phyloP scores from a whole-genome alignment of 2,888 invertebrate species.

The Andrena bucephala region DNA sequence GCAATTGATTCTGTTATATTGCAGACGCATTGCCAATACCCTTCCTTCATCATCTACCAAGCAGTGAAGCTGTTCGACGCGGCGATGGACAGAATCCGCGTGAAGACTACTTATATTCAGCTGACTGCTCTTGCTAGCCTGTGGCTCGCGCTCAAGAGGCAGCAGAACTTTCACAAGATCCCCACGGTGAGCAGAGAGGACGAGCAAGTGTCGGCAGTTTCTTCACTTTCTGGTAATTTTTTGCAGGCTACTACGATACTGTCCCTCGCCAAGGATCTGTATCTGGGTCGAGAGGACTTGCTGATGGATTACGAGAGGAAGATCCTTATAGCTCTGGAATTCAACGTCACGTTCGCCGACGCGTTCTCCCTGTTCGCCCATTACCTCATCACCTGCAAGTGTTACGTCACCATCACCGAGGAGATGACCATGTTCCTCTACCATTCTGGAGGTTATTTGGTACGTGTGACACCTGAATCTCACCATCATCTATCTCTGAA shows the following conservation, averaged over 20 bases:
- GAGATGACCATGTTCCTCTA: slow-evolving; percentile 51
- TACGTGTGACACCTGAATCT: slow-evolving; percentile 37
- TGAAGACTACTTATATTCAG: slow-evolving; percentile 67
- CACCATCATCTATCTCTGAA: too few species aligned
- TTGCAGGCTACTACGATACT: slow-evolving; percentile 71
- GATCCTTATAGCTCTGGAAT: slow-evolving; percentile 71
- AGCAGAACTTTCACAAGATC: slow-evolving; percentile 59
- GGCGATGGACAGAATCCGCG: slow-evolving; percentile 65
- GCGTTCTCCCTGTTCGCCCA: slow-evolving; percentile 70
- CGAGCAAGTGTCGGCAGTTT: too few species aligned
- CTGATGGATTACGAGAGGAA: slow-evolving; percentile 70
- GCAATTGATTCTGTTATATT: slow-evolving; percentile 1
- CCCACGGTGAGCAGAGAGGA: slow-evolving; percentile 63
- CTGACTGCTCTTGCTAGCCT: slow-evolving; percentile 71
- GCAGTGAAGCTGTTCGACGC: slow-evolving; percentile 76
- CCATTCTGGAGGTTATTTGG: slow-evolving; percentile 74
- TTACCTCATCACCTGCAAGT: slow-evolving; percentile 52
- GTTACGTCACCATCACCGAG: slow-evolving; percentile 24
- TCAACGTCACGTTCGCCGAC: slow-evolving; percentile 75
- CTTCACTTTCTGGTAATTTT: too few species aligned
- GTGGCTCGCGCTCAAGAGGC: slow-evolving; percentile 78
- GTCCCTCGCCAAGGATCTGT: slow-evolving; percentile 64
- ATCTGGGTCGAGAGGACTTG: slow-evolving; percentile 49
- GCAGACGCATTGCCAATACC: slow-evolving; percentile 70
- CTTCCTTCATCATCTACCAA: slow-evolving; percentile 74